Conservation (phyloP, 2,113 vertebrate species). For the Mola mola region DNA sequence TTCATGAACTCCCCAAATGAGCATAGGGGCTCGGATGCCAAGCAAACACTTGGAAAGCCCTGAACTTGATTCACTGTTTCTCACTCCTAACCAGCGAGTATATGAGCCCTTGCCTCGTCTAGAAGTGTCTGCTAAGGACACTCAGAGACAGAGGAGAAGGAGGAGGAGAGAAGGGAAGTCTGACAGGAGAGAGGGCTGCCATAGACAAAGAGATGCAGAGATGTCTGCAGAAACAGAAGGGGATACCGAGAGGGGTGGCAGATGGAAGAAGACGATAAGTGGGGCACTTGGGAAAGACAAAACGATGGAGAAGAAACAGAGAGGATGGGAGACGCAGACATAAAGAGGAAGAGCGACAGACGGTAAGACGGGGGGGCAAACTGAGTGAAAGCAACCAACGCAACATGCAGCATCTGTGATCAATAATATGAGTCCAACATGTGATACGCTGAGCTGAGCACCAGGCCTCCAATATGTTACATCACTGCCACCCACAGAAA, state of each 20-base stretch:
- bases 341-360: constrained; percentile 53
- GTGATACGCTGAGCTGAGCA: constrained; percentile 28
- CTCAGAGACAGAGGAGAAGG: constrained; percentile 42
- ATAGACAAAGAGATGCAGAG: constrained; percentile 41
- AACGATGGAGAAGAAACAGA: constrained; percentile 45
- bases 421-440: constrained; percentile 66
- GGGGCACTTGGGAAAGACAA: constrained; percentile 57
- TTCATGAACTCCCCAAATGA: constrained; percentile 77
- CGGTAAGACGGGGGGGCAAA: constrained; percentile 57
- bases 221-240: constrained; percentile 68
- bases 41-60: constrained; percentile 72
- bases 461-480: constrained; percentile 38
- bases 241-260: constrained; percentile 61
- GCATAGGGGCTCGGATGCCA: constrained; percentile 61
- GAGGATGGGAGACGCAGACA: background rate
- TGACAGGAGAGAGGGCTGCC: constrained; percentile 38
- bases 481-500: constrained; percentile 41
- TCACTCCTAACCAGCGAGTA: constrained; percentile 56
- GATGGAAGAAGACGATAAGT: constrained; percentile 76
- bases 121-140: constrained; percentile 72
- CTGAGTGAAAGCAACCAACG: constrained; percentile 55
- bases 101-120: constrained; percentile 33
- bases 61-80: constrained; percentile 63
- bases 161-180: constrained; percentile 34
- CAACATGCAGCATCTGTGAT: constrained; percentile 72